phyloP scores from a whole-genome alignment of 2,797 vertebrate genomes.

The Cossypha heuglini region DNA sequence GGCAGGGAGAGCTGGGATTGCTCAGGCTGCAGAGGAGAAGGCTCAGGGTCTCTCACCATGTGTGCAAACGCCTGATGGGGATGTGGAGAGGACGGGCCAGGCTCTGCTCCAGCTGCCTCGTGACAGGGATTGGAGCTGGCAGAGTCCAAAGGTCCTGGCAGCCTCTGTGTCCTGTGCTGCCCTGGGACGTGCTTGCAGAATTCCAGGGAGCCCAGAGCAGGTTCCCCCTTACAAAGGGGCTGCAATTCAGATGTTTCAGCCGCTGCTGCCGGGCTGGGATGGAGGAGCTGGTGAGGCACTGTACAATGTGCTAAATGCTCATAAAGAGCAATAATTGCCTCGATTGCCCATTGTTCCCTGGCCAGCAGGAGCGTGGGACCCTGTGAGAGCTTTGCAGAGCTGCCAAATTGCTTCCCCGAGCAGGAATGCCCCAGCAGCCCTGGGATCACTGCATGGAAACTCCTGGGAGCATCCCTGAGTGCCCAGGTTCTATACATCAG shows the following conservation, averaged over 20 bases:
- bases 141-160: background rate
- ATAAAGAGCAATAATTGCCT: background rate
- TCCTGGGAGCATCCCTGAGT: background rate
- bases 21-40: background rate
- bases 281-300: background rate
- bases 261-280: background rate
- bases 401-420: background rate
- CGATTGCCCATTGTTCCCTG: conserved; percentile 21
- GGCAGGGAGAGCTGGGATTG: background rate
- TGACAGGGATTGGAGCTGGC: rapidly evolving
- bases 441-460: background rate
- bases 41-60: rapidly evolving
- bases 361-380: background rate
- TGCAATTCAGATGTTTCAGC: background rate
- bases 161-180: background rate
- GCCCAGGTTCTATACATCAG: background rate
- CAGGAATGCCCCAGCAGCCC: background rate
- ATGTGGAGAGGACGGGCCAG: background rate
- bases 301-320: background rate
- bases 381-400: background rate
- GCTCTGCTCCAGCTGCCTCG: background rate
- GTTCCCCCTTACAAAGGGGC: background rate
- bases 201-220: background rate
- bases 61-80: background rate
- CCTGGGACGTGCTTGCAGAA: background rate